These are phyloP conservation scores for Sebastes dallii DNA, from an alignment of 2,797 vertebrate genomes.

Conservation along the genomic window DNA sequence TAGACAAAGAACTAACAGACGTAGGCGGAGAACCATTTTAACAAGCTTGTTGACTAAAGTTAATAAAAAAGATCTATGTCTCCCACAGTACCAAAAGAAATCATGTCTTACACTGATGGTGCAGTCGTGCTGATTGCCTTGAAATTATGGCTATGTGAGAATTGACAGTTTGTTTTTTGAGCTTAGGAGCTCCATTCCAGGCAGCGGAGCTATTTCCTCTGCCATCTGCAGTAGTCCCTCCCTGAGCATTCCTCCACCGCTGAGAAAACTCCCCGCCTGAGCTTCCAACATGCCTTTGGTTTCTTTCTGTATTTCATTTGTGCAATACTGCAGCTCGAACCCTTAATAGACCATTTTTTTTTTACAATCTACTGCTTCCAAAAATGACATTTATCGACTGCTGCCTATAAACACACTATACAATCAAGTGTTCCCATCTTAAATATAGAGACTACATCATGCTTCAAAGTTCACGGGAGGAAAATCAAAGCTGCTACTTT, in stretches of 20 bases:
- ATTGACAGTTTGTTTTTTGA: conserved; percentile 75
- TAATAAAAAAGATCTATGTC: conserved; percentile 23
- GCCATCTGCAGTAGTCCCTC: conserved; percentile 82
- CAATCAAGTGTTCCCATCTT: conserved; percentile 59
- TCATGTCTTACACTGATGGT: conserved; percentile 18
- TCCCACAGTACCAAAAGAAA: neutral
- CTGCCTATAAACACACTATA: conserved; percentile 58
- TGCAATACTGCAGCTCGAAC: conserved; percentile 58
- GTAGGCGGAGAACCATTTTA: conserved; percentile 28
- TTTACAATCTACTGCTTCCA: conserved; percentile 46
- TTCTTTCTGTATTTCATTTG: conserved; percentile 72
- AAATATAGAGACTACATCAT: conserved; percentile 40
- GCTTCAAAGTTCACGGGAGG: conserved; percentile 20
- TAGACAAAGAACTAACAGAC: conserved; percentile 46
- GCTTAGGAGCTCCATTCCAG: conserved; percentile 78
- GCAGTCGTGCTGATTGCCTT: conserved; percentile 27
- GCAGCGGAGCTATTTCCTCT: conserved; percentile 82
- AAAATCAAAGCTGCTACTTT: conserved; percentile 30
- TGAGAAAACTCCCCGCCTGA: conserved; percentile 83
- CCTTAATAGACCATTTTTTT: conserved; percentile 59
- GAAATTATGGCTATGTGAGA: conserved; percentile 63
- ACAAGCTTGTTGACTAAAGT: conserved; percentile 24
- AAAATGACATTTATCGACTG: conserved; percentile 42
- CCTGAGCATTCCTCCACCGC: conserved; percentile 84
- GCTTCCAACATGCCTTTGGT: conserved; percentile 81